Evolutionary conservation across 2,113 vertebrate species (phyloP), one percentile per base, ranked within the genome.

Genomic region (Oplegnathus fasciatus): DNA sequence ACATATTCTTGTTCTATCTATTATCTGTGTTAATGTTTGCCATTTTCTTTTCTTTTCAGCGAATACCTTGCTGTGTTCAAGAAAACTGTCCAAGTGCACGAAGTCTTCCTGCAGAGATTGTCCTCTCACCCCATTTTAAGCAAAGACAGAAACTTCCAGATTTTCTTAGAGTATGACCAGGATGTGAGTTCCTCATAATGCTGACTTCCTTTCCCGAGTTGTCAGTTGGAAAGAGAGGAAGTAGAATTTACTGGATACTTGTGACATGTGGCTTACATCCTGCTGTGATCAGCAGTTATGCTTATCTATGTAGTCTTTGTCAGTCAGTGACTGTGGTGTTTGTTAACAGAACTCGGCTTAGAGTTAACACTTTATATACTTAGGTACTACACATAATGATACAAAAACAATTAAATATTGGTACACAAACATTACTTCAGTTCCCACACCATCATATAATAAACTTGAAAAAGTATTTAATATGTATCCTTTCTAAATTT

Each of bases 111-210:
- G 78, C 98, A 99, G 91, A 89, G 97, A 80, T 93, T 99, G 84
- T 96, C 98, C 32, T 97, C 97, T 80, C 98, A 99, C 75, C 96
- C 97, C 48, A 89, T 95, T 91, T 95, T 99, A 86, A 97, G 96
- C 96, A 98, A 97, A 96, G 98, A 99, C 92, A 96, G 94, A 89
- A 99, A 99, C 94, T 99, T 99, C 89, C 98, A 98, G 84, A 97
- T 99, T 93, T 99, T 99, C 88, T 93, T 99, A 93, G 98, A 99
- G 92, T 99, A 99, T 86, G 97, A 98, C 86, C 98, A 99, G 95
- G 98, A 99, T 93, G 98, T 99, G 96, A 98, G 98, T 96, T 80
- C 44, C 72, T 79, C 83, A 77, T 91, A 89, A 66, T 89, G 93
- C 93, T 93, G 88, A 94, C 92, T 94, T 92, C 80, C 83, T 85